These are phyloP conservation scores for Cataglyphis rosenhaueri DNA, from an alignment of 2,888 invertebrate species.

Conservation along the genomic window DNA sequence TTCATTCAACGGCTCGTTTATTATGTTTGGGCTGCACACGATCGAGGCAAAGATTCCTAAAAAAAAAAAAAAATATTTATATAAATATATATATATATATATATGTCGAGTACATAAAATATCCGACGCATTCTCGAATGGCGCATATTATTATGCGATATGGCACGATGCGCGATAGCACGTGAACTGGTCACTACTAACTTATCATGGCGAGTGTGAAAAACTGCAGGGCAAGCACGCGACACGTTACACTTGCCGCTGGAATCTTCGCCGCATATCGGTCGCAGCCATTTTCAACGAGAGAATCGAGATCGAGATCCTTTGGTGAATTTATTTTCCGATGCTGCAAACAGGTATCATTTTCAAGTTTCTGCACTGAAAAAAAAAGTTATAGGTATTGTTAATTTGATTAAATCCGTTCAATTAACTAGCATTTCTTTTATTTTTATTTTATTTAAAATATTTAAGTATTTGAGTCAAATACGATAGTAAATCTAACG, in stretches of 20 bases:
- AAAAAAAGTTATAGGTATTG: too few relatives aligned
- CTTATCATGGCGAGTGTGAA: background rate
- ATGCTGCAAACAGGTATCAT: background rate
- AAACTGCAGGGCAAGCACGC: background rate
- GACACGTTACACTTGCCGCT: conserved; percentile 16
- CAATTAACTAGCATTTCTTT: too few relatives aligned
- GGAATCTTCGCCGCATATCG: conserved; percentile 4
- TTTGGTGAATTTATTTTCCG: background rate
- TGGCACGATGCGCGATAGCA: background rate
- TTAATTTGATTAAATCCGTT: too few relatives aligned
- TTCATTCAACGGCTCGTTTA: background rate
- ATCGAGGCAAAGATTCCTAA: conserved; percentile 2
- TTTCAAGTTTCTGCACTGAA: background rate
- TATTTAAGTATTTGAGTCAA: too few relatives aligned
- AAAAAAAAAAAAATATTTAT: background rate
- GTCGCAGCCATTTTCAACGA: background rate
- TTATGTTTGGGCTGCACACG: background rate
- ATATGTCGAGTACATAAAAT: background rate
- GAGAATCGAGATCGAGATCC: background rate
- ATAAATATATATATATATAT: background rate
- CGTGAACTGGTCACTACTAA: background rate
- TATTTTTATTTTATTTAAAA: too few relatives aligned
- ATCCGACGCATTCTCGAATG: background rate
- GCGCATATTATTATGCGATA: background rate
- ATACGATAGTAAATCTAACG: too few relatives aligned